Percentiles rank a stretch among this genome's conserved stretches.
These are phyloP conservation scores for Epinephelus cyanopodus DNA, from an alignment of 2,113 vertebrate species.

Conservation along the genomic window DNA sequence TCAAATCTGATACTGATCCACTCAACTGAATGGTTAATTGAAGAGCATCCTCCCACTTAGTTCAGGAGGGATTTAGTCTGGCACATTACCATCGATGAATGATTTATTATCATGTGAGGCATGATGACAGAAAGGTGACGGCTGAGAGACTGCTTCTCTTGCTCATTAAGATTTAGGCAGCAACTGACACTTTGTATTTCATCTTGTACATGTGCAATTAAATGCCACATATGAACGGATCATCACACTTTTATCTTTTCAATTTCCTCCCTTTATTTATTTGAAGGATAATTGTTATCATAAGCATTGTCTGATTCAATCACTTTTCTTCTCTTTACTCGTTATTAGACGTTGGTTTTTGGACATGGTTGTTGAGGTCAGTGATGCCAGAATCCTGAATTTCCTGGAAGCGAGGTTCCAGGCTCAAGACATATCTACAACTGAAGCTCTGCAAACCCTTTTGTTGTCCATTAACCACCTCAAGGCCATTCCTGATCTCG, in stretches of 20 bases:
- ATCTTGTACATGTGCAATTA: conserved; percentile 18
- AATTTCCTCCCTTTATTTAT: not conserved
- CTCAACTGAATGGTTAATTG: conserved; percentile 44
- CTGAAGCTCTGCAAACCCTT: conserved; percentile 80
- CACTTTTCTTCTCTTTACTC: not conserved
- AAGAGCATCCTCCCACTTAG: conserved; percentile 19
- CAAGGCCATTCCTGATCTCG: conserved; percentile 69
- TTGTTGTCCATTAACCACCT: conserved; percentile 81
- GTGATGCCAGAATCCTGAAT: conserved; percentile 81
- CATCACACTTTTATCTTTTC: conserved; percentile 2
- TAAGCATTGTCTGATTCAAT: not conserved
- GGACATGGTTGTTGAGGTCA: conserved; percentile 79
- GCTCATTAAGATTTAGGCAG: conserved; percentile 34
- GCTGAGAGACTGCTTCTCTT: conserved; percentile 19
- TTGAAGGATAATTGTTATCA: not conserved
- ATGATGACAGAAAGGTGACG: conserved; percentile 45
- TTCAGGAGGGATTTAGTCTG: conserved; percentile 27
- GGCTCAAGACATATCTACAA: conserved; percentile 67
- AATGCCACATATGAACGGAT: conserved; percentile 16
- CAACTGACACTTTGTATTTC: conserved; percentile 26
- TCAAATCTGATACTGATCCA: conserved; percentile 38
- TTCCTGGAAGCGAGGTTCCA: conserved; percentile 84
- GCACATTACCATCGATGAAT: conserved; percentile 30
- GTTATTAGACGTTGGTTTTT: conserved; percentile 85
- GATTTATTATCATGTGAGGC: conserved; percentile 33